Conservation (phyloP, 2,888 invertebrate species). For the Capitulum mitella region DNA sequence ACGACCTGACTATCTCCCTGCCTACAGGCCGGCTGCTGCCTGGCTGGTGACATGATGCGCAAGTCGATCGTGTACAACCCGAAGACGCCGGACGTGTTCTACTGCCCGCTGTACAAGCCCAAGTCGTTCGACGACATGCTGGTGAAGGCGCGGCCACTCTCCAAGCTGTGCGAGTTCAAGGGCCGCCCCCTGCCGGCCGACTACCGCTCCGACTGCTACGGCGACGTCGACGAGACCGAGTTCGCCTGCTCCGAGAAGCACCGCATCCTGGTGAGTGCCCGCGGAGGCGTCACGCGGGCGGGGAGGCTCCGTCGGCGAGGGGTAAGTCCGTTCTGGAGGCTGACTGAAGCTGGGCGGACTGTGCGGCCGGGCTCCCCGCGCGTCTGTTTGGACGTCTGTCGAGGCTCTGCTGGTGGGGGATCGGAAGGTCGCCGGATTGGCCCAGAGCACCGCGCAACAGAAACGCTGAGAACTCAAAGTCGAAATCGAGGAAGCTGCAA, state of each 20-base stretch:
- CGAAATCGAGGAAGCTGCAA: no score
- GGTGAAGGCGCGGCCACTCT: slow-evolving; percentile 52
- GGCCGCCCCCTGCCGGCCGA: slow-evolving; percentile 59
- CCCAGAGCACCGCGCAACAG: no score
- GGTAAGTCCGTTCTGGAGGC: no score
- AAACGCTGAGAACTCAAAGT: no score
- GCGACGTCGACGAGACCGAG: slow-evolving; percentile 68
- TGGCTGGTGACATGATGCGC: slow-evolving; percentile 62
- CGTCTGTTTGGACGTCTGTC: no score
- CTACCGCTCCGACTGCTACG: slow-evolving; percentile 70
- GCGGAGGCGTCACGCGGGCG: no score
- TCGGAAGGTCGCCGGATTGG: no score
- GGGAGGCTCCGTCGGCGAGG: no score
- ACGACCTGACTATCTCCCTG: no score
- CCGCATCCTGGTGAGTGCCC: slow-evolving; percentile 34
- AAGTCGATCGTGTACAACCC: slow-evolving; percentile 71
- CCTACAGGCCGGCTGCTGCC: slow-evolving; percentile 11
- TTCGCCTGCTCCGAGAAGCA: slow-evolving; percentile 69
- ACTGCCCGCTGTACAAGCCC: slow-evolving; percentile 70
- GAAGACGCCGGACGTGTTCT: slow-evolving; percentile 69
- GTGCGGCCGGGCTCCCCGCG: no score
- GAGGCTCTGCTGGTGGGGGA: no score
- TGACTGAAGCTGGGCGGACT: no score
- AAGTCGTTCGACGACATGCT: slow-evolving; percentile 64
- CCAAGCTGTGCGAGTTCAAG: slow-evolving; percentile 65